phyloP scores from a whole-genome alignment of 2,888 invertebrate genomes.

The Peribatodes rhomboidaria region DNA sequence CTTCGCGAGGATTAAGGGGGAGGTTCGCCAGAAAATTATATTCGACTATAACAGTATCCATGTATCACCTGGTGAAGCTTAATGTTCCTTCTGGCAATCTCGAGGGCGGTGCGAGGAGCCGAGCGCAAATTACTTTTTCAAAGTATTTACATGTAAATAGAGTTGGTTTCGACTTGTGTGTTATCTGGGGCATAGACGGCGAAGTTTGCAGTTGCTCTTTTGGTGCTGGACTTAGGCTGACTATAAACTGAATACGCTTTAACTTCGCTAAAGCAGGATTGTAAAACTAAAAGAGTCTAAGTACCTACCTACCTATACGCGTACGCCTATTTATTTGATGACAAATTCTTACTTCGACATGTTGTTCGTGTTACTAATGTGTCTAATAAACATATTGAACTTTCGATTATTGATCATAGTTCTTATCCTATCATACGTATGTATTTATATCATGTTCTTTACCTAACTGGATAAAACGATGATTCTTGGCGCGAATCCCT shows the following conservation, averaged over 20 bases:
- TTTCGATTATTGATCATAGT: too few relatives aligned
- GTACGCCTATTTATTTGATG: too few relatives aligned
- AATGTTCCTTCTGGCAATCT: slow-evolving; percentile 86
- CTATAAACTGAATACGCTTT: background rate
- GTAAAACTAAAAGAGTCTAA: background rate
- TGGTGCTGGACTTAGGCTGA: slow-evolving; percentile 8
- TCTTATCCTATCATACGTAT: too few relatives aligned
- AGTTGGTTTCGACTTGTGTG: slow-evolving; percentile 67
- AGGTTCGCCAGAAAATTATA: slow-evolving; percentile 85
- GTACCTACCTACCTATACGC: too few relatives aligned
- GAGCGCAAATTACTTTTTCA: slow-evolving; percentile 85
- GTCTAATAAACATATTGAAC: too few relatives aligned
- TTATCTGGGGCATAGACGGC: slow-evolving; percentile 35
- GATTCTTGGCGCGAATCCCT: too few relatives aligned
- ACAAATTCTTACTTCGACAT: too few relatives aligned
- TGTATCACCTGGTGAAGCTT: slow-evolving; percentile 86
- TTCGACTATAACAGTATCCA: slow-evolving; percentile 86
- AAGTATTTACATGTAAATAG: slow-evolving; percentile 87
- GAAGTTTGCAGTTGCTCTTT: background rate
- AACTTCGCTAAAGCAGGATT: background rate
- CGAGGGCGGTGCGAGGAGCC: slow-evolving; percentile 80
- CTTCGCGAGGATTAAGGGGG: slow-evolving; percentile 85
- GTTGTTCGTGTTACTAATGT: too few relatives aligned
- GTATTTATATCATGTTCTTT: too few relatives aligned
- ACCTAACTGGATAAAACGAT: too few relatives aligned